Base-by-base conservation (phyloP, 1,140 invertebrate genomes). In the Spodoptera frugiperda region DNA sequence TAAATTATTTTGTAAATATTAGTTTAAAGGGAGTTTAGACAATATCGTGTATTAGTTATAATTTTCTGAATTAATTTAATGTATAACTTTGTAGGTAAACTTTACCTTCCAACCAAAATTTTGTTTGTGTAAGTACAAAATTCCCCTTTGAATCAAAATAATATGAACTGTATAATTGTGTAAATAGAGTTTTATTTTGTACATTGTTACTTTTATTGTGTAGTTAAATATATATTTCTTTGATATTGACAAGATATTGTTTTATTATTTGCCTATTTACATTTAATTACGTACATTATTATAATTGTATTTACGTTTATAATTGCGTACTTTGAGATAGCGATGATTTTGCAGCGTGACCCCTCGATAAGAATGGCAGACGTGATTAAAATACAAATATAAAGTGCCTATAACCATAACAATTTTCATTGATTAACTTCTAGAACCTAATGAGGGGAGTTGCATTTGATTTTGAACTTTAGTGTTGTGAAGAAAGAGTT, bases 1-100 rank as follows among this genome's bases (percentile, higher is more conserved):
- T 75, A 75, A 75, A 75, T 75, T 75, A 75, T 75, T 65, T 11
- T 75, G 72, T 75, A 75, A 75, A 75, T 75, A 75, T 39, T 75
- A 75, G 72, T 8, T 17, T 39, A 63, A 75, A 14, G 72, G 59
- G 39, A 49, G 57, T 49, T 75, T 63, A 75, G 48, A 75, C 19
- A 63, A 51, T 75, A 63, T 19, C 63, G 30, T 75, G 46, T 63
- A 63, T 51, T 75, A 68, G 49, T 9, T 39, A 33, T 51, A 48
- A 68, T n/a, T n/a, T 51, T 51, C 46, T 1, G 25, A 53, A 48
- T 48, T 68, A 68, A 68, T 68, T 68, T 68, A 33, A 53, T 33
- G 59, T 51, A 65, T 19, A 71, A 51, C 39, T 75, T 48, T 15
- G 14, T 51, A 68, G 65, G 68, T 55, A 55, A 61, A 46, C 30